phyloP scores from a whole-genome alignment of 2,888 invertebrate genomes.

The Philopedon plagiatum region DNA sequence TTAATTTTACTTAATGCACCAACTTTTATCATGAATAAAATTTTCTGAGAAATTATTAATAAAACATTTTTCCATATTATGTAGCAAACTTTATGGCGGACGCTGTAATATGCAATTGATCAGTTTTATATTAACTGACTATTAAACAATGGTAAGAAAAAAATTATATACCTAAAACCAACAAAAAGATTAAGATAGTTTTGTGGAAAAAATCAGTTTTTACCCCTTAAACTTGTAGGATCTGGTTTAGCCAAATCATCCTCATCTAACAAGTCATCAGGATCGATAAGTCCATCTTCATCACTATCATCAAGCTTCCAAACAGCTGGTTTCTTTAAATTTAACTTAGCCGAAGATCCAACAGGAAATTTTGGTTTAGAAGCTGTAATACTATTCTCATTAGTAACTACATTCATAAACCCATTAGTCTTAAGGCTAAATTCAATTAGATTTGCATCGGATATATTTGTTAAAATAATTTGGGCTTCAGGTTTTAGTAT shows the following conservation, averaged over 20 bases:
- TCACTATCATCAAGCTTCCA: conserved; percentile 86
- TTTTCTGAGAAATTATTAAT: too few relatives aligned
- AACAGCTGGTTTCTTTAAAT: conserved; percentile 69
- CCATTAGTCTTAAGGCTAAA: conserved; percentile 63
- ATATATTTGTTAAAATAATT: conserved; percentile 53
- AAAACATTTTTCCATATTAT: too few relatives aligned
- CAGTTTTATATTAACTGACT: too few relatives aligned
- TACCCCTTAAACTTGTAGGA: conserved; percentile 86
- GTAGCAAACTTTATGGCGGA: too few relatives aligned
- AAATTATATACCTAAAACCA: too few relatives aligned
- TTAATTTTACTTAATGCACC: too few relatives aligned
- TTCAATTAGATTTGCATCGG: conserved; percentile 55
- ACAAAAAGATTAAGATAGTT: too few relatives aligned
- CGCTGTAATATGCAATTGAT: too few relatives aligned
- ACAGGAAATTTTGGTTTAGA: conserved; percentile 82
- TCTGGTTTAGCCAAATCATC: conserved; percentile 92
- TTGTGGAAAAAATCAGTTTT: too few relatives aligned
- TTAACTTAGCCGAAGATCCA: conserved; percentile 76
- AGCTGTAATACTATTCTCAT: conserved; percentile 61
- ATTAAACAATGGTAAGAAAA: too few relatives aligned
- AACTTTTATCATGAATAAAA: too few relatives aligned
- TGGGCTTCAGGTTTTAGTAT: conserved; percentile 59
- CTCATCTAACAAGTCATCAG: conserved; percentile 90
- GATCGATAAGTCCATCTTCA: conserved; percentile 85
- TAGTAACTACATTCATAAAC: conserved; percentile 60